phyloP scores from a whole-genome alignment of 2,113 vertebrate genomes.

The Oncorhynchus kisutch region DNA sequence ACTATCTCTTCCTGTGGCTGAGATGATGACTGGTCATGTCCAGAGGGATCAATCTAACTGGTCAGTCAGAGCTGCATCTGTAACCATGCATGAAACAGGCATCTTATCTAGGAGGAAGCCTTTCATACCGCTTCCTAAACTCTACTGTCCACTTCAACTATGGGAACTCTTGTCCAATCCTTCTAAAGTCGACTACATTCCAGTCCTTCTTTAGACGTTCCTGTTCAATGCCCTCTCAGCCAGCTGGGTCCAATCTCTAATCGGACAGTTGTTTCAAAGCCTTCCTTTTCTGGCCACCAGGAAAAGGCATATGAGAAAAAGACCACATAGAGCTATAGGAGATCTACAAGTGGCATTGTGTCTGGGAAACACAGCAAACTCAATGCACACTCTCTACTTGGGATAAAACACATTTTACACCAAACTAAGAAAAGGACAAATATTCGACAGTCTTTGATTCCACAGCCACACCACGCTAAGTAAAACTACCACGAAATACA shows the following conservation, averaged over 20 bases:
- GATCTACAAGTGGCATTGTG: not conserved
- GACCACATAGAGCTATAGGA: not conserved
- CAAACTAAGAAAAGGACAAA: not conserved
- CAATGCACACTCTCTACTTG: not conserved
- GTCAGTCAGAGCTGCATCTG: slow-evolving; percentile 15
- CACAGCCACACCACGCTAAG: slow-evolving; percentile 61
- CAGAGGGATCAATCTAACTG: slow-evolving; percentile 26
- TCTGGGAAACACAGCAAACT: not conserved
- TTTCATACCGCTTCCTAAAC: slow-evolving; percentile 7
- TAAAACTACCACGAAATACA: slow-evolving; percentile 56
- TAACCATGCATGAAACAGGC: slow-evolving; percentile 6
- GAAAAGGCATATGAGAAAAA: not conserved
- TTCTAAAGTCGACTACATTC: not conserved
- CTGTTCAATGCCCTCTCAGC: not conserved
- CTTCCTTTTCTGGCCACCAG: not conserved
- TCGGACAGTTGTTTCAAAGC: not conserved
- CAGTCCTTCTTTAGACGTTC: no score
- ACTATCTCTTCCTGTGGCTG: slow-evolving; percentile 69
- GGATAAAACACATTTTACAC: not conserved
- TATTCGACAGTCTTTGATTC: slow-evolving; percentile 9
- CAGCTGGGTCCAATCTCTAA: not conserved
- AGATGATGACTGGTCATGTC: slow-evolving; percentile 34
- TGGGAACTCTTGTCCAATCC: not conserved
- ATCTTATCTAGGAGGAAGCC: slow-evolving; percentile 13
- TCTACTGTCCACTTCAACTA: not conserved